phyloP scores from a whole-genome alignment of 2,888 invertebrate genomes.

The Scaptomyza flava region DNA sequence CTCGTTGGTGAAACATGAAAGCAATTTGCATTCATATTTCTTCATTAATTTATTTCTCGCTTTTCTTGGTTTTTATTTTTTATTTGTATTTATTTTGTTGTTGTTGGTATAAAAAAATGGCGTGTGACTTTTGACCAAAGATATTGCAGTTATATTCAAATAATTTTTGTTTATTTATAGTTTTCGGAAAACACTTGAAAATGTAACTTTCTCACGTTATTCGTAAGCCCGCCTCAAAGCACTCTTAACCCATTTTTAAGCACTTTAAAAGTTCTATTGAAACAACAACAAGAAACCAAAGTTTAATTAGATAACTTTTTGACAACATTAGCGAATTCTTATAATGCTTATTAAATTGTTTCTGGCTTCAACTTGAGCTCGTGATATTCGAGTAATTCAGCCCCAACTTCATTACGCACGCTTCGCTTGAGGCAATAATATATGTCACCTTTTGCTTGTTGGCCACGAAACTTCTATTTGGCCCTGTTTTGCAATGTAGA shows the following conservation, averaged over 20 bases:
- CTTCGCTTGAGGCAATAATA: constrained; percentile 16
- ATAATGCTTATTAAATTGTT: constrained; percentile 2
- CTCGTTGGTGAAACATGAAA: constrained; percentile 29
- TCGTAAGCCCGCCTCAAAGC: constrained; percentile 20
- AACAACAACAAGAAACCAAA: neutral
- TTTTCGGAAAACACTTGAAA: constrained; percentile 17
- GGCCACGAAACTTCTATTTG: constrained; percentile 39
- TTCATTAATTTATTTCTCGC: neutral
- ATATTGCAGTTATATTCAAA: neutral
- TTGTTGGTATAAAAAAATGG: neutral
- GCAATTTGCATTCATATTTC: constrained; percentile 43
- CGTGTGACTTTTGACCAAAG: constrained; percentile 46
- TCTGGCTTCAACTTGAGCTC: constrained; percentile 4
- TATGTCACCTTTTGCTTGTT: constrained; percentile 26
- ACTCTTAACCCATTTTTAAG: too few species aligned
- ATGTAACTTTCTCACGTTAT: constrained; percentile 49
- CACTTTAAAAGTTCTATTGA: too few species aligned
- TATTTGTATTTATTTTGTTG: constrained; percentile 1
- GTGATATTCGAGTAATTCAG: constrained; percentile 33
- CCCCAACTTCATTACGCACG: constrained; percentile 36
- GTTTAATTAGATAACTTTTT: too few species aligned
- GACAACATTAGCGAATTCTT: neutral
- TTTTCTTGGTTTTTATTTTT: neutral
- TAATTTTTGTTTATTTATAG: neutral
- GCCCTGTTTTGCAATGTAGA: constrained; percentile 42